Conservation (phyloP, 1,140 invertebrate genomes). For the Pseudomyrmex gracilis region DNA sequence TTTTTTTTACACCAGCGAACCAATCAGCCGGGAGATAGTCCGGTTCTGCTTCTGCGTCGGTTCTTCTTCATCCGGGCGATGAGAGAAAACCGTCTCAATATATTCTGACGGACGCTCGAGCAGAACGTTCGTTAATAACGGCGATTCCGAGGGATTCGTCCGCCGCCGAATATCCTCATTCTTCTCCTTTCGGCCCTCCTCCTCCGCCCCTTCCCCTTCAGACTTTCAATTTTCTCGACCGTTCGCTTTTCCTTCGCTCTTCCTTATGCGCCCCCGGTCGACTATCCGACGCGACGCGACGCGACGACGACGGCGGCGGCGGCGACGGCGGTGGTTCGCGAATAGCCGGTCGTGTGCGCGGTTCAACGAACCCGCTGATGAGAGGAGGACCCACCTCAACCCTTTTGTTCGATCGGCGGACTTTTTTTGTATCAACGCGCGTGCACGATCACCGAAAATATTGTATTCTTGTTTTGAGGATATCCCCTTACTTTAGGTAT, state of each 20-base stretch:
- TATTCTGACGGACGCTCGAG: slow-evolving; percentile 39
- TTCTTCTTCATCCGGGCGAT: slow-evolving; percentile 6
- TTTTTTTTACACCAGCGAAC: slow-evolving; percentile 14
- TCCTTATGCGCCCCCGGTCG: slow-evolving; percentile 32
- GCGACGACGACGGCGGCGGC: background rate
- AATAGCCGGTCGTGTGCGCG: background rate
- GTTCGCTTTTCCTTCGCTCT: slow-evolving; percentile 6
- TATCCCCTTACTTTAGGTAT: no score
- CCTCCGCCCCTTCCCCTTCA: background rate
- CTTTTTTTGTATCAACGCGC: slow-evolving; percentile 18
- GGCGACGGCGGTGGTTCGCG: background rate
- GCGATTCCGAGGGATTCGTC: slow-evolving; percentile 13
- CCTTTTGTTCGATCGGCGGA: slow-evolving; percentile 20
- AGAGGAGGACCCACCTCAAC: background rate
- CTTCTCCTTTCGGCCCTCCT: background rate
- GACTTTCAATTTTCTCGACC: slow-evolving; percentile 45
- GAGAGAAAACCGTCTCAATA: slow-evolving; percentile 41
- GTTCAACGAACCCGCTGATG: slow-evolving; percentile 40
- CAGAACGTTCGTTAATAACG: slow-evolving; percentile 49
- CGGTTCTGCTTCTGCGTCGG: slow-evolving; percentile 37
- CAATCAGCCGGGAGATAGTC: slow-evolving; percentile 41
- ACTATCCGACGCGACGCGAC: slow-evolving; percentile 17
- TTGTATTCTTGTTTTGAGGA: no score
- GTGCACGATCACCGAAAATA: no score
- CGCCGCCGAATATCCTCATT: slow-evolving; percentile 39